A percentile compares a stretch with the other conserved stretches of the same genome.
Evolutionary conservation across 2,797 vertebrate species (phyloP).

Genomic region (Parambassis ranga): DNA sequence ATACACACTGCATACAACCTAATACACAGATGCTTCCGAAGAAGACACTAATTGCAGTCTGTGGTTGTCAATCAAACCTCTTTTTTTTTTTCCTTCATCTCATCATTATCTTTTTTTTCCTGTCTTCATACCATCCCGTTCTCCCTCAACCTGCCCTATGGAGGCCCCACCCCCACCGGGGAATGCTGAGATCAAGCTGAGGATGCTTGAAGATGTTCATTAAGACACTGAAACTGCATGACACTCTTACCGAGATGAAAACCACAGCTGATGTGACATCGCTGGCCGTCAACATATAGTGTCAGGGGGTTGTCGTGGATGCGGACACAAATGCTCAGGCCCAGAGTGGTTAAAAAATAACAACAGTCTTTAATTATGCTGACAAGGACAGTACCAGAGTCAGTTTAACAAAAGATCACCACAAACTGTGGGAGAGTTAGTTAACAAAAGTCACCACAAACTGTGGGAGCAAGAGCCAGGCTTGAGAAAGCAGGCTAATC

Average conservation of each 20-base stretch:
- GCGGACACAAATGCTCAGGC: too few species aligned
- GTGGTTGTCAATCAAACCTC: constrained; percentile 96
- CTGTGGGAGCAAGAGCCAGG: too few species aligned
- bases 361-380: too few species aligned
- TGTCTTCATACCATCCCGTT: constrained; percentile 31
- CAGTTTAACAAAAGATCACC: too few species aligned
- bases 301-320: too few species aligned
- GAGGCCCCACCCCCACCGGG: constrained; percentile 10
- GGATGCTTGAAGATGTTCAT: constrained; percentile 57
- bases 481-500: too few species aligned
- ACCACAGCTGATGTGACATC: constrained; percentile 14
- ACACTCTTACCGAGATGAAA: constrained; percentile 16
- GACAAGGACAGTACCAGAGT: too few species aligned
- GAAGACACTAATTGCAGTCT: constrained; percentile 95
- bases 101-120: constrained; percentile 60
- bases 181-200: constrained; percentile 49
- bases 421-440: too few species aligned
- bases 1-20: constrained; percentile 67
- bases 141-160: constrained; percentile 48
- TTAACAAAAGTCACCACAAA: too few species aligned
- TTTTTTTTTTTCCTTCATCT: constrained; percentile 25
- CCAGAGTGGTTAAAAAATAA: too few species aligned
- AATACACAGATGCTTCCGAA: constrained; percentile 76
- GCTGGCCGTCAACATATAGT: not conserved
- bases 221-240: constrained; percentile 25